Percentiles rank a stretch among this genome's conserved stretches.
These are phyloP conservation scores for Parascotia fuliginaria DNA, from an alignment of 2,888 invertebrate genomes.

Conservation along the genomic window DNA sequence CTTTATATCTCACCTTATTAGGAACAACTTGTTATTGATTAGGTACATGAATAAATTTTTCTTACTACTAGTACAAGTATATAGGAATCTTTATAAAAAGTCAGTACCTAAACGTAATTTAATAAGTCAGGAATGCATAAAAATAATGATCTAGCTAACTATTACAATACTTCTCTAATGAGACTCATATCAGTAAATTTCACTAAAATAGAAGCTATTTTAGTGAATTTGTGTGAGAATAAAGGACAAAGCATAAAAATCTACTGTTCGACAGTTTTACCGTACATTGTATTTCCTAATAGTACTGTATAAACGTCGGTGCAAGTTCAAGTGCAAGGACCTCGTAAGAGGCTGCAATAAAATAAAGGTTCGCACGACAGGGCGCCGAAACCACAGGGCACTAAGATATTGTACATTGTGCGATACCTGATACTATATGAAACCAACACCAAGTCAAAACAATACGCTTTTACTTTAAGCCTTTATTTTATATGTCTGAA, in stretches of 20 bases:
- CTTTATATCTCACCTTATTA: conserved; percentile 26
- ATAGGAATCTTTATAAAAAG: no score
- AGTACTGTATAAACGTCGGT: conserved; percentile 28
- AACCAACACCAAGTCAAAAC: conserved; percentile 47
- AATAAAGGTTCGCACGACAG: conserved; percentile 67
- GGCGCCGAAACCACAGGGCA: conserved; percentile 62
- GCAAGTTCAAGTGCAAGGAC: conserved; percentile 66
- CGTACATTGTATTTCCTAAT: not conserved
- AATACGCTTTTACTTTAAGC: conserved; percentile 45
- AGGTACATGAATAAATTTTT: not conserved
- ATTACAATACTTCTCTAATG: no score
- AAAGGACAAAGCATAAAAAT: no score
- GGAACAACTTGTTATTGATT: not conserved
- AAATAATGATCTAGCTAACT: no score
- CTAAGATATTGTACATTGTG: conserved; percentile 44
- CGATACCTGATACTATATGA: conserved; percentile 53
- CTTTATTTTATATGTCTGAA: conserved; percentile 38
- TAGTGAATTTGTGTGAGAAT: no score
- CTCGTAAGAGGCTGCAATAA: conserved; percentile 68
- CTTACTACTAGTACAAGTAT: no score
- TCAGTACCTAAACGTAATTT: no score
- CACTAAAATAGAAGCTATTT: no score
- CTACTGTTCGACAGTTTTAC: no score
- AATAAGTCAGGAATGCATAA: no score
- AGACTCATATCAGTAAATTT: no score